Percentiles rank a stretch among this genome's conserved stretches.
These are phyloP conservation scores for Pheosia gnoma DNA, from an alignment of 2,888 invertebrate genomes.

Conservation along the genomic window DNA sequence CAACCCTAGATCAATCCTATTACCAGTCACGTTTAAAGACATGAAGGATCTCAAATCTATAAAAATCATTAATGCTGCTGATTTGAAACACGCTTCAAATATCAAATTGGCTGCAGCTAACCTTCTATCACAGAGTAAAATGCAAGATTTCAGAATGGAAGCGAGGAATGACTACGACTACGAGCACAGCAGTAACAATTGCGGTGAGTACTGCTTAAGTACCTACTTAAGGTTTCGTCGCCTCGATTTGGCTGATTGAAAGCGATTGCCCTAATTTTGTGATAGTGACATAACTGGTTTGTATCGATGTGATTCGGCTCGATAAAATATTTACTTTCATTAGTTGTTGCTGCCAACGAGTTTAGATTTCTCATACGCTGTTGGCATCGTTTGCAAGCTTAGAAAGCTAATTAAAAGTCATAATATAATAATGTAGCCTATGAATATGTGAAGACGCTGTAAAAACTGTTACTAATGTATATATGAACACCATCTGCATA, in stretches of 20 bases:
- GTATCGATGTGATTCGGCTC: slow-evolving; percentile 35
- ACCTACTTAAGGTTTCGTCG: slow-evolving; percentile 8
- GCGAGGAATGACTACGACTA: slow-evolving; percentile 68
- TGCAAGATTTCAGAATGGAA: slow-evolving; percentile 69
- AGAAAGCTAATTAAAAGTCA: slow-evolving; percentile 12
- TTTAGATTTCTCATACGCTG: slow-evolving; percentile 10
- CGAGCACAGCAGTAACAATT: slow-evolving; percentile 63
- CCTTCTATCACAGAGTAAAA: slow-evolving; percentile 75
- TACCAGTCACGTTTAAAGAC: slow-evolving; percentile 88
- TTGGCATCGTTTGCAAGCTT: neutral
- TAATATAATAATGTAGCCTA: neutral
- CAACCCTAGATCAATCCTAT: slow-evolving; percentile 86
- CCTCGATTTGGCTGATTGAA: slow-evolving; percentile 46
- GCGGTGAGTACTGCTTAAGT: slow-evolving; percentile 58
- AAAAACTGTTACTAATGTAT: too few species aligned
- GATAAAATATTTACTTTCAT: slow-evolving; percentile 32
- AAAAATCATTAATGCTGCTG: slow-evolving; percentile 88
- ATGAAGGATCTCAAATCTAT: slow-evolving; percentile 89
- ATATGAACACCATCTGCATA: too few species aligned
- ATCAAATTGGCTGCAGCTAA: slow-evolving; percentile 81
- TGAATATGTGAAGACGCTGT: slow-evolving; percentile 1
- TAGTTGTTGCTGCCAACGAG: slow-evolving; percentile 16
- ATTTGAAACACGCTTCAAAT: slow-evolving; percentile 81
- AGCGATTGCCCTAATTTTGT: slow-evolving; percentile 48
- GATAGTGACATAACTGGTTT: slow-evolving; percentile 39